Evolutionary conservation across 1,140 invertebrate species (phyloP).

Genomic region (Aphelenchoides besseyi): DNA sequence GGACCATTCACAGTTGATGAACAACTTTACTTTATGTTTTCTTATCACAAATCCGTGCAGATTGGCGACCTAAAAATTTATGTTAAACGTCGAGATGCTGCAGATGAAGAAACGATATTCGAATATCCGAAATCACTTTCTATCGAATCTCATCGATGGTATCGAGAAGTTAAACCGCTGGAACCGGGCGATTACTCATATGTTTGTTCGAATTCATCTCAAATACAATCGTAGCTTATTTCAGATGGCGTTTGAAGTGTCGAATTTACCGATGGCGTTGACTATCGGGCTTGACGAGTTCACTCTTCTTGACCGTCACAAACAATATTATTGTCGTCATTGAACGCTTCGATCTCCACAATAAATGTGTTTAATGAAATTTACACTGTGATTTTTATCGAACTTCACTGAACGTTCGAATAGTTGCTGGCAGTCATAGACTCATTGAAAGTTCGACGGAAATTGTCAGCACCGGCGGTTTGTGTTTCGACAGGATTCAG

Average conservation of each 20-base stretch:
- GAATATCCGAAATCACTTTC: constrained; percentile 35
- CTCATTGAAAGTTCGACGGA: neutral
- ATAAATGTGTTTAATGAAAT: no score
- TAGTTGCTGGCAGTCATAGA: neutral
- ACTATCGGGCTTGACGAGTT: constrained; percentile 52
- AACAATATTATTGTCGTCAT: constrained; percentile 5
- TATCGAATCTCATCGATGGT: constrained; percentile 47
- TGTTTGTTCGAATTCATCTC: neutral
- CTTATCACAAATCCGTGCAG: constrained; percentile 46
- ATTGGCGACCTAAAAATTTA: constrained; percentile 30
- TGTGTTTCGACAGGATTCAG: neutral
- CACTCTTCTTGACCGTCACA: constrained; percentile 31
- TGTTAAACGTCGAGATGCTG: constrained; percentile 27
- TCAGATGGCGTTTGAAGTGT: constrained; percentile 53
- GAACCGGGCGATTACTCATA: constrained; percentile 24
- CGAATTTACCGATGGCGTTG: constrained; percentile 38
- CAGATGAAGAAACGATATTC: constrained; percentile 39
- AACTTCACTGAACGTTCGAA: neutral
- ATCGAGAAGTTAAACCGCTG: constrained; percentile 41
- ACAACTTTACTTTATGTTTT: constrained; percentile 44
- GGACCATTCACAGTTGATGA: constrained; percentile 42
- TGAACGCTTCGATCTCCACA: no score
- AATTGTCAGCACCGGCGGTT: constrained; percentile 5
- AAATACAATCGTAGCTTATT: constrained; percentile 22
- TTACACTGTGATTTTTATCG: no score